Base-by-base conservation (phyloP, 2,797 vertebrate species). In the Toxotes lorentzi region DNA sequence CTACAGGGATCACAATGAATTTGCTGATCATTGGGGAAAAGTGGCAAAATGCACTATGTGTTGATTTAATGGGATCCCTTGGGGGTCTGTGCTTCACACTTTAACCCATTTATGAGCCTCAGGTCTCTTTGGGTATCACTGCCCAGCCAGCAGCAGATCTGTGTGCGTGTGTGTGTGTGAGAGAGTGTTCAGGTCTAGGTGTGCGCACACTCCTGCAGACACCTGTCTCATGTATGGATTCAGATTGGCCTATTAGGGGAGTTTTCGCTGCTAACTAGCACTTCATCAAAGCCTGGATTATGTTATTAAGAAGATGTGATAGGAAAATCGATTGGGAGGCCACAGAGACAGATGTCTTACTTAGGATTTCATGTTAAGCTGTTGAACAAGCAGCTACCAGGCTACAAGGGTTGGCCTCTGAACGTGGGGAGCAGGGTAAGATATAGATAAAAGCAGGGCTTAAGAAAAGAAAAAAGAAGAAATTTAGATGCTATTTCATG, bases 31-130 rank as follows among this genome's bases (percentile, higher is more conserved):
- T 71, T 23, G 65, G 56, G 64, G 70, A 60, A 81, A 83, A 83
- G 73, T 75, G 69, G 69, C 16, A 40, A 89, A 84, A 84, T 78
- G 65, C 81, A 62, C 71, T 34, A 4, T 76, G 77, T 84, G 85
- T 86, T 84, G 81, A 83, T 88, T 86, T 93, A 92, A 92, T 93
- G 78, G 88, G 85, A 84, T 92, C 92, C 85, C 86, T 78, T 0
- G 78, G 75, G 86, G 73, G 38, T 73, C 78, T 56, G 65, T 58
- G 73, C 74, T 79, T 87, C 83, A 81, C 30, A n/a, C 76, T 76
- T 88, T 77, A 69, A 73, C 60, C 76, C 75, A 66, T 85, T 83
- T 78, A 32, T 85, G 68, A 84, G 77, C 72, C 64, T 65, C 16
- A 2, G 72, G 79, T 85, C 61, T 86, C 70, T 19, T 23, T 65